A percentile compares a stretch with the other conserved stretches of the same genome.
Evolutionary conservation across 2,888 invertebrate genomes (phyloP).

Genomic region (Rhagophthalmus giganteus): DNA sequence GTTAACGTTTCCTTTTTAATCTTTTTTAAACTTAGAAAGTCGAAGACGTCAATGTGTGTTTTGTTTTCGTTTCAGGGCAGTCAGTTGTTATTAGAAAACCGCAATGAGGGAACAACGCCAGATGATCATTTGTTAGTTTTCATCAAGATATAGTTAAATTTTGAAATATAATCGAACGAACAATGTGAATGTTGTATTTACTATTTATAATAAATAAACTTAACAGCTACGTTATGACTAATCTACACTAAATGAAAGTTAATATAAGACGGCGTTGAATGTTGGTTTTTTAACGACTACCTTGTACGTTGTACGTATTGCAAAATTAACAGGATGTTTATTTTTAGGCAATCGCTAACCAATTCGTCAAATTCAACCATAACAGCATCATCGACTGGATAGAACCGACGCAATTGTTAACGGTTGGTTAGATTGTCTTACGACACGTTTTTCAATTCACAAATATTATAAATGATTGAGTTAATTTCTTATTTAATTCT

Average conservation of each 20-base stretch:
- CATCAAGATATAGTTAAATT: conserved; percentile 24
- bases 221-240: conserved; percentile 10
- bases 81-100: conserved; percentile 39
- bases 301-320: conserved; percentile 22
- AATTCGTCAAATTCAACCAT: conserved; percentile 38
- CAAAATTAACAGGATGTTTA: conserved; percentile 40
- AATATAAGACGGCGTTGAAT: conserved; percentile 38
- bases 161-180: neutral
- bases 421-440: conserved; percentile 31
- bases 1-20: too few relatives aligned
- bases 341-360: conserved; percentile 55
- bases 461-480: conserved; percentile 27
- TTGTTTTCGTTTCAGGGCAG: conserved; percentile 41
- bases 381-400: conserved; percentile 47
- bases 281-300: conserved; percentile 21
- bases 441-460: conserved; percentile 31
- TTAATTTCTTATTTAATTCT: conserved; percentile 29
- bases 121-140: conserved; percentile 34
- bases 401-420: conserved; percentile 30
- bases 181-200: neutral
- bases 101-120: conserved; percentile 33
- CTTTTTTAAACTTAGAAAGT: too few relatives aligned
- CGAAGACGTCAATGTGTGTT: too few relatives aligned
- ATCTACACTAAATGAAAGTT: conserved; percentile 37
- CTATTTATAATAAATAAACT: neutral